Evolutionary conservation across 2,113 vertebrate species (phyloP).

Genomic region (Typhlomys cinereus): DNA sequence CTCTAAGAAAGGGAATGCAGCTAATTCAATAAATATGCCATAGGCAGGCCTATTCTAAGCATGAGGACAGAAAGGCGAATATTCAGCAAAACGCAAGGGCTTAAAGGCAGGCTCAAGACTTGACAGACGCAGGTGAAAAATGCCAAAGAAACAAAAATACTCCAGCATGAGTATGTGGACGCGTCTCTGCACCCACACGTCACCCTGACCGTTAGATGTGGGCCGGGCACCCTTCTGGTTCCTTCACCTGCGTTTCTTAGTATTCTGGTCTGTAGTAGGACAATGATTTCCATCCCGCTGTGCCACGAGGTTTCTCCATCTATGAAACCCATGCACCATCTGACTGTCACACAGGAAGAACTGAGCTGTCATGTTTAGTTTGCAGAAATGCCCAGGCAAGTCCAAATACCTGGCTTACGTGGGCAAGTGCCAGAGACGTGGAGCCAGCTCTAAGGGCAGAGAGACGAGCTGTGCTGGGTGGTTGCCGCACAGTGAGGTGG

Average conservation of each 20-base stretch:
- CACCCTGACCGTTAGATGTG: accelerated
- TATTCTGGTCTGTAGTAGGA: too few relatives aligned
- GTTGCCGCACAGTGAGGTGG: not conserved
- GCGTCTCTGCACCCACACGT: not conserved
- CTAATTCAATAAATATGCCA: not conserved
- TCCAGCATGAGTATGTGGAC: not conserved
- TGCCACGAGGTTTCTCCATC: too few relatives aligned
- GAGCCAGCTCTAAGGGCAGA: not conserved
- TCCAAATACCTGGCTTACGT: too few relatives aligned
- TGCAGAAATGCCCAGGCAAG: not conserved
- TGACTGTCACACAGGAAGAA: not conserved
- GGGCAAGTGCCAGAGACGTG: accelerated
- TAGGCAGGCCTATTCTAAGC: not conserved
- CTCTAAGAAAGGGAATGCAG: not conserved
- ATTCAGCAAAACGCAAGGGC: not conserved
- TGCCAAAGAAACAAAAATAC: not conserved
- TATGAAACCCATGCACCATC: not conserved
- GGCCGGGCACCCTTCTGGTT: too few relatives aligned
- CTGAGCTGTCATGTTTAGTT: not conserved
- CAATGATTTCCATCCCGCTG: too few relatives aligned
- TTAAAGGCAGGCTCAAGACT: not conserved
- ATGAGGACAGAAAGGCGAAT: not conserved
- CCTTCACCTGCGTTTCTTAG: not conserved
- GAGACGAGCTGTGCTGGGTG: not conserved
- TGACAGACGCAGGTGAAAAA: not conserved